Percentiles rank a stretch among this genome's conserved stretches.
phyloP scores from a whole-genome alignment of 2,113 vertebrate species.

The Aphyosemion australe region DNA sequence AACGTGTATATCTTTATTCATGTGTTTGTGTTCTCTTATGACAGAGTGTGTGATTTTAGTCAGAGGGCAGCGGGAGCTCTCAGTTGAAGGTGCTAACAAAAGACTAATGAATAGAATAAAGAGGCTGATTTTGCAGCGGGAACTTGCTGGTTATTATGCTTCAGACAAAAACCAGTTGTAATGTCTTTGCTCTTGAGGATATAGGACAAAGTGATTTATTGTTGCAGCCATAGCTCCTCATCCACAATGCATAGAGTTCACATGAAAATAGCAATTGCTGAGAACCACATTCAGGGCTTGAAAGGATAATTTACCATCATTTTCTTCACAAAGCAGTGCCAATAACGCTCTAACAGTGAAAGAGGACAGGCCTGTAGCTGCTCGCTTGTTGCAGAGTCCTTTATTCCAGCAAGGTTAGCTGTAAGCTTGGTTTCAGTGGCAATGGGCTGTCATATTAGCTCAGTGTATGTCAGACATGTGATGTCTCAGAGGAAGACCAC shows the following conservation, averaged over 20 bases:
- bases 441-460: slow-evolving; percentile 62
- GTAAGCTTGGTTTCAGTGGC: slow-evolving; percentile 44
- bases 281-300: background rate
- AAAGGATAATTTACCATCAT: slow-evolving; percentile 43
- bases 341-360: slow-evolving; percentile 11
- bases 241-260: background rate
- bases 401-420: slow-evolving; percentile 41
- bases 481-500: slow-evolving; percentile 52
- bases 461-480: slow-evolving; percentile 43
- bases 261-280: slow-evolving; percentile 34
- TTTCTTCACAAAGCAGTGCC: slow-evolving; percentile 22
- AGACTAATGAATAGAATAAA: too few relatives aligned
- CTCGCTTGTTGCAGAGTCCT: slow-evolving; percentile 25
- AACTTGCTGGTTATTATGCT: slow-evolving; percentile 32
- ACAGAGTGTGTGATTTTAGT: too few relatives aligned
- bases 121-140: background rate
- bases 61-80: too few relatives aligned
- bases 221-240: too few relatives aligned
- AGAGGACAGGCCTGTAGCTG: slow-evolving; percentile 23
- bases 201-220: slow-evolving; percentile 28
- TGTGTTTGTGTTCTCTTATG: too few relatives aligned
- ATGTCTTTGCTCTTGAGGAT: slow-evolving; percentile 39
- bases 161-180: slow-evolving; percentile 25
- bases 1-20: too few relatives aligned
- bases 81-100: too few relatives aligned